phyloP scores from a whole-genome alignment of 23 tunicate genomes.

The Diplosoma virens region DNA sequence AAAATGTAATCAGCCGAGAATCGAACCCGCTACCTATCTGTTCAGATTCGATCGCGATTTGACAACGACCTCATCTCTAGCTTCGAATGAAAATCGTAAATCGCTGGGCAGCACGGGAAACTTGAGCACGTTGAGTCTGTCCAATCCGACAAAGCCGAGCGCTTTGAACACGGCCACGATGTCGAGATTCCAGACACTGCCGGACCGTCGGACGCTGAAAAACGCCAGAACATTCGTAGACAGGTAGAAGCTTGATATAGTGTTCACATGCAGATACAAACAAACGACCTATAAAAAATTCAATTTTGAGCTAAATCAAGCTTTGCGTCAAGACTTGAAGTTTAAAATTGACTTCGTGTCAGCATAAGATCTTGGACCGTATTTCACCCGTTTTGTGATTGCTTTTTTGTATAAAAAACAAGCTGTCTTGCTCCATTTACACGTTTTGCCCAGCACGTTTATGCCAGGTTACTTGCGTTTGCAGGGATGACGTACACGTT shows the following conservation, averaged over 20 bases:
- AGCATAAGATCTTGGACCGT: too few species aligned
- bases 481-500: constrained; percentile 95
- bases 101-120: constrained; percentile 48
- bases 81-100: constrained; percentile 13
- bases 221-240: constrained; percentile 80
- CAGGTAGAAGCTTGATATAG: constrained; percentile 32
- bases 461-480: neutral
- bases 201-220: constrained; percentile 79
- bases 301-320: too few species aligned
- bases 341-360: too few species aligned
- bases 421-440: too few species aligned
- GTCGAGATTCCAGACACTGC: constrained; percentile 51
- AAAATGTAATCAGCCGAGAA: too few species aligned
- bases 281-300: neutral
- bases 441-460: too few species aligned
- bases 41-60: constrained; percentile 30
- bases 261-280: neutral
- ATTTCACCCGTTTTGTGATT: too few species aligned
- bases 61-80: constrained; percentile 4
- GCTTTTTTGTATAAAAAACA: too few species aligned
- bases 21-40: too few species aligned
- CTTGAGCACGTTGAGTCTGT: constrained; percentile 22
- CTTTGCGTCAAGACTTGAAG: too few species aligned
- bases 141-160: neutral
- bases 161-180: constrained; percentile 17